These are phyloP conservation scores for Cyprinus carpio DNA, from an alignment of 2,113 vertebrate species.

Conservation along the genomic window DNA sequence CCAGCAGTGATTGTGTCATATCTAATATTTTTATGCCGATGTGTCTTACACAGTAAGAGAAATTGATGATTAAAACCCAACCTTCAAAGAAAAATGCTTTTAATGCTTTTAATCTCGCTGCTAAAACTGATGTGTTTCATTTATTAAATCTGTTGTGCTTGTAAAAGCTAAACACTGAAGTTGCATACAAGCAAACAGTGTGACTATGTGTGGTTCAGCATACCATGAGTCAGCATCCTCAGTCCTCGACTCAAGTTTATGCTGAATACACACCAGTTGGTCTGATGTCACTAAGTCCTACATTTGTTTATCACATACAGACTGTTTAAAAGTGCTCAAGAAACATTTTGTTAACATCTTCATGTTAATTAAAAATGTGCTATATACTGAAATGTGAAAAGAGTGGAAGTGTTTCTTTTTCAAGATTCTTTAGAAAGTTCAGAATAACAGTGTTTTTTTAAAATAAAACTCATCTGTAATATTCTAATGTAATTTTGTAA, in stretches of 20 bases:
- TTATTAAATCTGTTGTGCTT: not conserved
- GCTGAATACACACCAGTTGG: not conserved
- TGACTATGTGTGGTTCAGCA: not conserved
- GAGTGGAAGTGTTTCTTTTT: too few relatives aligned
- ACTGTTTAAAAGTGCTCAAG: too few relatives aligned
- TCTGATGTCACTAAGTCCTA: not conserved
- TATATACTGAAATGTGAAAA: too few relatives aligned
- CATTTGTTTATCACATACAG: not conserved
- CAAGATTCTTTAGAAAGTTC: too few relatives aligned
- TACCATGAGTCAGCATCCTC: not conserved
- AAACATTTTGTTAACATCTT: too few relatives aligned
- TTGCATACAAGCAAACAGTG: not conserved
- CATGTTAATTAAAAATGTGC: too few relatives aligned
- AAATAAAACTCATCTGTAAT: too few relatives aligned
- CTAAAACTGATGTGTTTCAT: not conserved
- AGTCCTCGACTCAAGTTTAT: not conserved
- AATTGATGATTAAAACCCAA: not conserved
- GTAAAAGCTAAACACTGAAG: not conserved
- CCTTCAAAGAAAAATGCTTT: not conserved
- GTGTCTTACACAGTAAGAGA: not conserved
- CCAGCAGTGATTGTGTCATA: not conserved
- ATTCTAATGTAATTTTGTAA: not conserved
- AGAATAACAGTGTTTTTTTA: too few relatives aligned
- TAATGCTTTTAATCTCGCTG: not conserved
- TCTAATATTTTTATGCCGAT: not conserved